Evolutionary conservation across 2,113 vertebrate species (phyloP).

Genomic region (Microcebus lehilahytsara): DNA sequence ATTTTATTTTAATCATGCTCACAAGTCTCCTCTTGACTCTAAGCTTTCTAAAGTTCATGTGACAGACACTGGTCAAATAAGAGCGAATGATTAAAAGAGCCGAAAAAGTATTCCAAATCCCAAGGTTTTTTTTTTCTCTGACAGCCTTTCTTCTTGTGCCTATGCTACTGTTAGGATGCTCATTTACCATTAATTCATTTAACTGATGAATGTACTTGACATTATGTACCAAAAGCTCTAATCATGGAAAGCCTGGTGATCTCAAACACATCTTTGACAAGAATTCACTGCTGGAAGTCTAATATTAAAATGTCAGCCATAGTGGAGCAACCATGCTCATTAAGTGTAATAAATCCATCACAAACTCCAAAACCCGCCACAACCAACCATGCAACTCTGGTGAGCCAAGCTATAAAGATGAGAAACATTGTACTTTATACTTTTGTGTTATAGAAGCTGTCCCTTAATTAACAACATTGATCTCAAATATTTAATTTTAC

Average conservation of each 20-base stretch:
- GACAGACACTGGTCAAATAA: neutral
- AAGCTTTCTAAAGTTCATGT: neutral
- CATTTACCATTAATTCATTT: constrained; percentile 72
- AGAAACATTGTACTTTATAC: constrained; percentile 15
- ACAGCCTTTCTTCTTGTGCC: neutral
- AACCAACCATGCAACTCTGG: neutral
- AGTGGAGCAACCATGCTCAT: constrained; percentile 48
- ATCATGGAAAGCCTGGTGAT: constrained; percentile 77
- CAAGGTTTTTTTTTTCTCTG: neutral
- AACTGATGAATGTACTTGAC: constrained; percentile 77
- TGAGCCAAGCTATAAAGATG: neutral
- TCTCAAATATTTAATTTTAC: constrained; percentile 66
- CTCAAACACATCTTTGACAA: constrained; percentile 77
- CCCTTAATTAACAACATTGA: constrained; percentile 55
- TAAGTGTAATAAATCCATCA: constrained; percentile 70
- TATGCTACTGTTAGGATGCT: constrained; percentile 54
- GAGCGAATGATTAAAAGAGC: neutral
- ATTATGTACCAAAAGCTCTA: constrained; percentile 73
- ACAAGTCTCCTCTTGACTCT: neutral
- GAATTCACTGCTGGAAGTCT: constrained; percentile 81
- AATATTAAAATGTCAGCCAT: constrained; percentile 81
- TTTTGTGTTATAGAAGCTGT: constrained; percentile 42
- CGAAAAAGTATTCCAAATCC: neutral
- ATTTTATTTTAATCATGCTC: neutral
- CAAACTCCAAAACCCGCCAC: neutral